Conservation (phyloP, 2,113 vertebrate species). For the Pelecanus crispus region DNA sequence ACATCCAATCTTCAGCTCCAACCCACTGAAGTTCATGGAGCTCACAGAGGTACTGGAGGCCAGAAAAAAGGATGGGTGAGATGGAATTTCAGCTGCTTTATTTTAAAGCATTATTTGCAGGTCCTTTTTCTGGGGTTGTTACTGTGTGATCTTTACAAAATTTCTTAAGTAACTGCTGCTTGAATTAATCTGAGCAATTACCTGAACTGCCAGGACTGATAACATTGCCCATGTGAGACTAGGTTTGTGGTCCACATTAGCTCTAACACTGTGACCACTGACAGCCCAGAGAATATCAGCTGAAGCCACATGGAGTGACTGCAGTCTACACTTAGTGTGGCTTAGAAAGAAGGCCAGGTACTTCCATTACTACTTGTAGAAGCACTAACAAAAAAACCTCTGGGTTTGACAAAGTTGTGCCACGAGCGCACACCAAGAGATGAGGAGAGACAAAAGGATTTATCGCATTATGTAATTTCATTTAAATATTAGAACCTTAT, state of each 20-base stretch:
- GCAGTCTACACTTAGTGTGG: neutral
- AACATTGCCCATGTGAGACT: neutral
- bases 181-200: neutral
- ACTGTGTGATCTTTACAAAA: neutral
- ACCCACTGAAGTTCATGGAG: neutral
- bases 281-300: neutral
- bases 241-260: neutral
- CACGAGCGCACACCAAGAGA: neutral
- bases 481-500: neutral
- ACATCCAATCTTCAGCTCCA: neutral
- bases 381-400: neutral
- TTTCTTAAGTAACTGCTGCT: neutral
- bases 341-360: neutral
- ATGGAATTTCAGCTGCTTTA: neutral
- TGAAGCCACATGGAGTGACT: neutral
- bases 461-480: neutral
- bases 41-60: neutral
- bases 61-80: neutral
- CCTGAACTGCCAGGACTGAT: neutral
- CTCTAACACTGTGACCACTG: neutral
- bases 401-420: neutral
- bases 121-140: neutral
- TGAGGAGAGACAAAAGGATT: neutral
- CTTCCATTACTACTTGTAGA: neutral
- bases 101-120: neutral